Percentiles rank a stretch among this genome's conserved stretches.
Conservation (phyloP, 92 coral and sea anemone genomes). For the Anthopleura xanthogrammica region DNA sequence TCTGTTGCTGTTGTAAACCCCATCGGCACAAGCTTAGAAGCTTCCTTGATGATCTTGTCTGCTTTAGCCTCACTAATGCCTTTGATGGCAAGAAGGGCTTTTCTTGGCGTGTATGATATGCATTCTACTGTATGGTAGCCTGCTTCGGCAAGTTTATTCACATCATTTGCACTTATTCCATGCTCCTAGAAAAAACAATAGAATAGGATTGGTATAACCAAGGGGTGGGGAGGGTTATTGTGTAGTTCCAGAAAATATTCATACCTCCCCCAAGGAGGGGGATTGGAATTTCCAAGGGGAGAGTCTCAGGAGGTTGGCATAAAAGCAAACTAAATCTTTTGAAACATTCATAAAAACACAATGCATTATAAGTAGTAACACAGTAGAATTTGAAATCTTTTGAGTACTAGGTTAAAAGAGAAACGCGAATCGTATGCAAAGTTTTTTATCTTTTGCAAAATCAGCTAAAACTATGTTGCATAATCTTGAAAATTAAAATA, state of each 20-base stretch:
- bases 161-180: constrained; percentile 96
- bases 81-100: constrained; percentile 82
- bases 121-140: constrained; percentile 91
- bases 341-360: too few species aligned
- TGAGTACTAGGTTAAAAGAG: too few species aligned
- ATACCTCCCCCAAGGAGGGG: not conserved
- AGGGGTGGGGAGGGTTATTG: not conserved
- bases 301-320: not conserved
- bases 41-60: constrained; percentile 90
- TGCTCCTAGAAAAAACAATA: constrained; percentile 54
- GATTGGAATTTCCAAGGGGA: too few species aligned
- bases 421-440: too few species aligned
- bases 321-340: too few species aligned
- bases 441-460: not conserved
- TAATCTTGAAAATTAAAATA: not conserved
- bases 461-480: not conserved
- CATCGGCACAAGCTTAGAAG: constrained; percentile 97
- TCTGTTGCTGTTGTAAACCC: constrained; percentile 99
- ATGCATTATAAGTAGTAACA: too few species aligned
- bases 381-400: too few species aligned
- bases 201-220: not conserved
- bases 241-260: too few species aligned
- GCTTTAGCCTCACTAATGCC: constrained; percentile 99
- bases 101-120: constrained; percentile 89
- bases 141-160: constrained; percentile 89